Conservation (phyloP, 2,888 invertebrate species). For the Megastigmus dorsalis region DNA sequence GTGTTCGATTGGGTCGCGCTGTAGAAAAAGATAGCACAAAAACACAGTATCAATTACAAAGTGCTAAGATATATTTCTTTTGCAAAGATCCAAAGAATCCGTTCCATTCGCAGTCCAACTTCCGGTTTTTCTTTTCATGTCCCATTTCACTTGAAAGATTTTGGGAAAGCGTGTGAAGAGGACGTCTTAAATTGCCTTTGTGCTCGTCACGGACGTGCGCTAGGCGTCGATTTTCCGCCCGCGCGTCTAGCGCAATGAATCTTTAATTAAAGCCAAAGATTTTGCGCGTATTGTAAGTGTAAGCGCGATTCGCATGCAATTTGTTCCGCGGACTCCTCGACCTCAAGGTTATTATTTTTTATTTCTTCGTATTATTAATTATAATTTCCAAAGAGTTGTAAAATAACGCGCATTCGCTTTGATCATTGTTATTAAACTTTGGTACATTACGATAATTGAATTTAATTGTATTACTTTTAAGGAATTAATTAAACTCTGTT, state of each 20-base stretch:
- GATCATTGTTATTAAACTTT: not conserved
- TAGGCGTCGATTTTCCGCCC: slow-evolving; percentile 5
- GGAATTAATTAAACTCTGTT: too few species aligned
- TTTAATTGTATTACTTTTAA: too few species aligned
- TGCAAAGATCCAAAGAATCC: too few species aligned
- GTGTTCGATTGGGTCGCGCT: too few species aligned
- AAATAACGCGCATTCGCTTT: not conserved
- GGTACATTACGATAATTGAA: too few species aligned
- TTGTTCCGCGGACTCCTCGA: not conserved
- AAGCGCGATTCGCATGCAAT: not conserved
- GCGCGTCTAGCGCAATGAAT: not conserved
- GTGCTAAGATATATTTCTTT: too few species aligned
- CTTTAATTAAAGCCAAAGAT: slow-evolving; percentile 7
- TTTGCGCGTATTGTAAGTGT: not conserved
- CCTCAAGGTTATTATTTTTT: not conserved
- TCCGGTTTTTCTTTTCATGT: too few species aligned
- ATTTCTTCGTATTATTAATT: not conserved
- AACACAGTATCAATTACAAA: too few species aligned
- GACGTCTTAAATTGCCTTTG: not conserved
- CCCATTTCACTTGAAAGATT: slow-evolving; percentile 10
- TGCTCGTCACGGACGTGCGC: not conserved
- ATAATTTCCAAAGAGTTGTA: slow-evolving; percentile 2
- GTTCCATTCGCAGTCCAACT: too few species aligned
- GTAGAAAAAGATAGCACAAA: too few species aligned
- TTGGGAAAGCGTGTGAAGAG: slow-evolving; percentile 21